A percentile compares a stretch with the other conserved stretches of the same genome.
Conservation (phyloP, 2,888 invertebrate species). For the Nemoura dubitans region DNA sequence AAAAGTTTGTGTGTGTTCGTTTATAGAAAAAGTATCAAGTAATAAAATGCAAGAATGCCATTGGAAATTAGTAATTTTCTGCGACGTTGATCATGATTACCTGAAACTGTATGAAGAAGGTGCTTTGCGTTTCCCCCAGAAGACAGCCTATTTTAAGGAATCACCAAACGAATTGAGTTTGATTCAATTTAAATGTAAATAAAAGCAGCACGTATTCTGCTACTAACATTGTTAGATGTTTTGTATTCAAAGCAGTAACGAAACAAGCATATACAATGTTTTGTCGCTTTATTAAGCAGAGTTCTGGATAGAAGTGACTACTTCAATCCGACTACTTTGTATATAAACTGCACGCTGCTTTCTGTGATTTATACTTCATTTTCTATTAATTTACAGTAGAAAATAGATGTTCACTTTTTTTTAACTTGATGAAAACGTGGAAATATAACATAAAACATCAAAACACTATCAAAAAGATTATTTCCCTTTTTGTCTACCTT, state of each 20-base stretch:
- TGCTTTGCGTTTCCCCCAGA: background rate
- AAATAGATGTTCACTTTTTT: no score
- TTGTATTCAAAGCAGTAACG: conserved; percentile 15
- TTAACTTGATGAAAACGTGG: no score
- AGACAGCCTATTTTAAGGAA: background rate
- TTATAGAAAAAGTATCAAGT: no score
- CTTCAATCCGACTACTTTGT: no score
- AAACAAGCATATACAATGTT: background rate
- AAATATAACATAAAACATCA: no score
- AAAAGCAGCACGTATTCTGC: background rate
- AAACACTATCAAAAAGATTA: no score
- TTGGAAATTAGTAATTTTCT: background rate
- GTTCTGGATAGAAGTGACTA: no score
- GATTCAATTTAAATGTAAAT: conserved; percentile 26
- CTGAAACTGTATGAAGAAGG: background rate
- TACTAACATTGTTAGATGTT: conserved; percentile 20
- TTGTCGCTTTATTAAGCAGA: background rate
- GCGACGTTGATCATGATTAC: background rate
- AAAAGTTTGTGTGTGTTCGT: background rate
- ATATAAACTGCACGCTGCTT: no score
- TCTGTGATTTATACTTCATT: no score
- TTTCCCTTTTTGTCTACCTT: no score
- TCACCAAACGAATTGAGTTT: conserved; percentile 20
- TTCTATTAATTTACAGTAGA: no score
- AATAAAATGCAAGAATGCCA: background rate